A percentile compares a stretch with the other conserved stretches of the same genome.
phyloP scores from a whole-genome alignment of 2,113 vertebrate species.

The Cyrtonyx montezumae region DNA sequence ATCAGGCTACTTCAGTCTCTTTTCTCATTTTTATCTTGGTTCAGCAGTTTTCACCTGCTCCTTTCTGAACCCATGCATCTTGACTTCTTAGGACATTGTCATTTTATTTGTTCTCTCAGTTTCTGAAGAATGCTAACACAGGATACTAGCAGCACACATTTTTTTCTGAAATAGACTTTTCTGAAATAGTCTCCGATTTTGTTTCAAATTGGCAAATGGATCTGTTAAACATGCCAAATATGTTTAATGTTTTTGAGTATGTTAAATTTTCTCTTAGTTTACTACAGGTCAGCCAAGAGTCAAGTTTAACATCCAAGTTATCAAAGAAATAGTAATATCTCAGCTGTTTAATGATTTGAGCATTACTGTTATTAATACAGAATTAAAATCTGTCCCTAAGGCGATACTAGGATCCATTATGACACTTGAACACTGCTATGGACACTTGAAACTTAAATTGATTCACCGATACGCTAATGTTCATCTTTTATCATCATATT shows the following conservation, averaged over 20 bases:
- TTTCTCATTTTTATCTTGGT: not conserved
- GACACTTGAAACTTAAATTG: conserved; percentile 22
- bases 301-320: not conserved
- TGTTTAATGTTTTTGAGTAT: not conserved
- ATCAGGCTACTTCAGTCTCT: not conserved
- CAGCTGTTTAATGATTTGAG: not conserved
- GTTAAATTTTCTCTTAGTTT: not conserved
- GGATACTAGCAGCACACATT: not conserved
- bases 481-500: conserved; percentile 49
- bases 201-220: not conserved
- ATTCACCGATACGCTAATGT: not conserved
- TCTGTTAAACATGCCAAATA: not conserved
- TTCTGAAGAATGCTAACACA: not conserved
- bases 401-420: conserved; percentile 22
- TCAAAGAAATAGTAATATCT: conserved; percentile 16
- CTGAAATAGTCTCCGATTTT: not conserved
- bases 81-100: not conserved
- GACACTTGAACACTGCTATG: not conserved
- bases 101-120: not conserved
- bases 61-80: not conserved
- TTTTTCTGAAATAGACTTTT: not conserved
- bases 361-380: not conserved
- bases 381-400: conserved; percentile 26
- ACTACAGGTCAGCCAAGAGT: not conserved
- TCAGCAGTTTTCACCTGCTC: not conserved